These are phyloP conservation scores for Andricus grossulariae DNA, from an alignment of 1,140 invertebrate species.

Conservation along the genomic window DNA sequence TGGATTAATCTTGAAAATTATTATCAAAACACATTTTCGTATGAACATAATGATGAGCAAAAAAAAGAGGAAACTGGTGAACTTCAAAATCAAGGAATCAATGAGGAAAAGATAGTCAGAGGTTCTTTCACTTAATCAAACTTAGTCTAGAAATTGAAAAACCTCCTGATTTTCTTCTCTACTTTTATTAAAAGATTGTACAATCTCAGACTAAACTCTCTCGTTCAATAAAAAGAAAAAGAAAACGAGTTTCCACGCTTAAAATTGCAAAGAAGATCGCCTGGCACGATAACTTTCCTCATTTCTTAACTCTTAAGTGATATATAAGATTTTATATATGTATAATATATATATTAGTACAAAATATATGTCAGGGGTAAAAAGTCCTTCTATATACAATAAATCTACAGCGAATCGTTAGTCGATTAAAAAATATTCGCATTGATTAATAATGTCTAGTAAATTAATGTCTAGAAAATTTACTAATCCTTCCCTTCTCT, in stretches of 20 bases:
- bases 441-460: neutral
- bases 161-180: neutral
- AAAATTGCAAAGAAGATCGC: neutral
- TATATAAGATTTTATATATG: conserved; percentile 1
- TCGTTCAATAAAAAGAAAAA: neutral
- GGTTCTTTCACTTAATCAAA: conserved; percentile 67
- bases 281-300: neutral
- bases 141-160: too few species aligned
- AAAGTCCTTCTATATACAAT: conserved; percentile 10
- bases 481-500: too few species aligned
- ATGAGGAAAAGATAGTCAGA: conserved; percentile 67
- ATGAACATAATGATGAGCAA: conserved; percentile 73
- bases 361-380: conserved; percentile 40
- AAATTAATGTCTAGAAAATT: too few species aligned
- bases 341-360: conserved; percentile 48
- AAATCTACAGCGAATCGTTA: conserved; percentile 1
- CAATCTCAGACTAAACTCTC: conserved; percentile 22
- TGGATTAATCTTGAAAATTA: too few species aligned
- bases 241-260: conserved; percentile 11
- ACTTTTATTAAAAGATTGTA: conserved; percentile 3
- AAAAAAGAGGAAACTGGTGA: conserved; percentile 72
- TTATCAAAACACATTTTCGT: conserved; percentile 32
- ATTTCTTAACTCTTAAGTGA: conserved; percentile 8
- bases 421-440: conserved; percentile 37
- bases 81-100: conserved; percentile 68